Evolutionary conservation across 2,797 vertebrate species (phyloP).

Genomic region (Acipenser oxyrinchus): DNA sequence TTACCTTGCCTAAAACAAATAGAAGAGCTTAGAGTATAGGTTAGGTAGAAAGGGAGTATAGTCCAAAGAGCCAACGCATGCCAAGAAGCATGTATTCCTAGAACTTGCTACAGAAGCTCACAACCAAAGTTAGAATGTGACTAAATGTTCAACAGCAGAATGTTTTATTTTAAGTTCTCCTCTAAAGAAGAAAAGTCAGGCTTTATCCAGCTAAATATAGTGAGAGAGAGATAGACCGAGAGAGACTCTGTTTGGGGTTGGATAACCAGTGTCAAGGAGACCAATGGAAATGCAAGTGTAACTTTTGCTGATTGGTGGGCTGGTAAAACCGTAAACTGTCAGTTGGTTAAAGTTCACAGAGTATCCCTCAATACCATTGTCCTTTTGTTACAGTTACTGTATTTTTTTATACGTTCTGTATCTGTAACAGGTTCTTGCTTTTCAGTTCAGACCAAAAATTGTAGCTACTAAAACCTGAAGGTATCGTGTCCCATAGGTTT

Average conservation of each 20-base stretch:
- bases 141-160: slow-evolving; percentile 26
- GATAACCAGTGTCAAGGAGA: slow-evolving; percentile 50
- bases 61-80: slow-evolving; percentile 70
- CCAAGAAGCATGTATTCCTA: slow-evolving; percentile 60
- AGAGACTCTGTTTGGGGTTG: slow-evolving; percentile 31
- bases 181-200: not conserved
- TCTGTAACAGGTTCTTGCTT: slow-evolving; percentile 55
- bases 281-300: slow-evolving; percentile 43
- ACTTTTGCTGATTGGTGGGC: slow-evolving; percentile 71
- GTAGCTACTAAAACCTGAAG: not conserved
- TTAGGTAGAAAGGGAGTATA: slow-evolving; percentile 26
- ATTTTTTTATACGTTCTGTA: slow-evolving; percentile 31
- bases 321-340: slow-evolving; percentile 48
- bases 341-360: slow-evolving; percentile 41
- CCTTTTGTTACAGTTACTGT: slow-evolving; percentile 28
- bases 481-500: too few relatives aligned
- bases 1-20: slow-evolving; percentile 47
- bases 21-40: slow-evolving; percentile 38
- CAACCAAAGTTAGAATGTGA: slow-evolving; percentile 72
- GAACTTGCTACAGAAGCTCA: slow-evolving; percentile 63
- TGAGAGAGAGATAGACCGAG: slow-evolving; percentile 12
- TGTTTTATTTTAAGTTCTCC: slow-evolving; percentile 6
- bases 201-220: slow-evolving; percentile 43
- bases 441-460: slow-evolving; percentile 85
- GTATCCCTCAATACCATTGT: slow-evolving; percentile 39